Evolutionary conservation across 2,113 vertebrate species (phyloP), one percentile per base, ranked within the genome.

Genomic region (Rhynchopsitta pachyrhyncha): DNA sequence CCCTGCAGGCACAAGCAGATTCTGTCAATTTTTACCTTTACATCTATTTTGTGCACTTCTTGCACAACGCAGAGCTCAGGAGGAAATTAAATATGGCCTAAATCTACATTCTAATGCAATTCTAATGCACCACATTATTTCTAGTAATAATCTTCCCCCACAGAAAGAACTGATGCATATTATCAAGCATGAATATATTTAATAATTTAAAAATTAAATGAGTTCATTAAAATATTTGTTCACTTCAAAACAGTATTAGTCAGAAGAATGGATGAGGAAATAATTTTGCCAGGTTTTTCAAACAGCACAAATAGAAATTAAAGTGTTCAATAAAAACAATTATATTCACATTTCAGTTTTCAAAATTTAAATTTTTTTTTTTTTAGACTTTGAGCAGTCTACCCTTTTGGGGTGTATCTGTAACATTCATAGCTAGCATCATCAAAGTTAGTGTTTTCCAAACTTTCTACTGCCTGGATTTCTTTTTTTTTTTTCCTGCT

Each of bases 71-170:
- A 0, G 42, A 75, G 73, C 93, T 91, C 84, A 37, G 94, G 70
- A 87, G 81, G 77, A 91, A 91, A 85, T 95, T 81, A 93, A 94
- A 93, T 92, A 84, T 73, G 66, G 74, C 74, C 83, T 79, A 75
- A 75, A 93, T 95, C 86, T 95, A 55, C 93, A 76, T 95, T 66
- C 50, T 88, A 90, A 96, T 93, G 75, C 67, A 96, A 92, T 91
- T 90, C 87, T 88, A 92, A 92, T 93, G 83, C 66, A 66, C 27
- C 6, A 1, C 62, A 87, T 84, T 86, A 94, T 90, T 97, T 86
- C 85, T 70, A 71, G 71, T n/a, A 86, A 82, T 86, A 94, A 88
- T 86, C 29, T 90, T 37, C 60, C 55, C 86, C 55, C 70, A 39
- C 71, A 44, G 85, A 92, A 94, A 82, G 75, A 82, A 87, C 17